Percentiles rank a stretch among this genome's conserved stretches.
Conservation (phyloP, 2,888 invertebrate species). For the Dolichopus griseipennis region DNA sequence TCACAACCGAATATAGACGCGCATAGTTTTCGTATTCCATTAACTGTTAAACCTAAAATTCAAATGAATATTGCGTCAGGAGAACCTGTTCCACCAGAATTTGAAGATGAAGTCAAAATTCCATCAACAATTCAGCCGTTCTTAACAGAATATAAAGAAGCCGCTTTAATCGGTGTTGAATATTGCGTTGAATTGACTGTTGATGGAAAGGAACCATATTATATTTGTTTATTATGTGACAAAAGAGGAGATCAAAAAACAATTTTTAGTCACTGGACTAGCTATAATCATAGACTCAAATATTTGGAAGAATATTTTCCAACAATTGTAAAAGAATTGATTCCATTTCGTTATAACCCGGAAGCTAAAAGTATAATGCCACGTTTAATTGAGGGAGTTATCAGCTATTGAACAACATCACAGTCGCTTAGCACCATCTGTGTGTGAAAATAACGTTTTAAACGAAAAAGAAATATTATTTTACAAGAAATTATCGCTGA, state of each 20-base stretch:
- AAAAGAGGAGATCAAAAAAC: slow-evolving; percentile 72
- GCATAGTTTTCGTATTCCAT: slow-evolving; percentile 21
- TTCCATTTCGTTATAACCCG: slow-evolving; percentile 52
- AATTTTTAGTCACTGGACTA: slow-evolving; percentile 68
- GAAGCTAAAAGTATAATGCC: slow-evolving; percentile 49
- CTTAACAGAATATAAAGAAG: slow-evolving; percentile 45
- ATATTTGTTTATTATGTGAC: slow-evolving; percentile 68
- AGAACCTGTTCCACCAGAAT: slow-evolving; percentile 62
- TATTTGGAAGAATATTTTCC: slow-evolving; percentile 52
- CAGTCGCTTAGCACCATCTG: slow-evolving; percentile 59
- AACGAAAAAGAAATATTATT: slow-evolving; percentile 52
- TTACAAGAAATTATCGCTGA: slow-evolving; percentile 58
- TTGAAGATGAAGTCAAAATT: slow-evolving; percentile 52
- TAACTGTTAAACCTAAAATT: slow-evolving; percentile 21
- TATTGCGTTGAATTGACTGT: slow-evolving; percentile 66
- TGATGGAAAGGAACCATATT: slow-evolving; percentile 56
- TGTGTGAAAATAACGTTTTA: slow-evolving; percentile 60
- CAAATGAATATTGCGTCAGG: slow-evolving; percentile 47
- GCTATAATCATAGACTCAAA: slow-evolving; percentile 64
- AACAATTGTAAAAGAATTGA: slow-evolving; percentile 51
- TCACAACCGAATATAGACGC: slow-evolving; percentile 22
- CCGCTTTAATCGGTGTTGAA: slow-evolving; percentile 60
- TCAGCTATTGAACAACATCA: slow-evolving; percentile 66
- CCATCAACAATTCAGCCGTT: slow-evolving; percentile 46
- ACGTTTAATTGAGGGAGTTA: slow-evolving; percentile 47